Evolutionary conservation across 1,140 invertebrate species (phyloP).

Genomic region (Microplitis demolitor): DNA sequence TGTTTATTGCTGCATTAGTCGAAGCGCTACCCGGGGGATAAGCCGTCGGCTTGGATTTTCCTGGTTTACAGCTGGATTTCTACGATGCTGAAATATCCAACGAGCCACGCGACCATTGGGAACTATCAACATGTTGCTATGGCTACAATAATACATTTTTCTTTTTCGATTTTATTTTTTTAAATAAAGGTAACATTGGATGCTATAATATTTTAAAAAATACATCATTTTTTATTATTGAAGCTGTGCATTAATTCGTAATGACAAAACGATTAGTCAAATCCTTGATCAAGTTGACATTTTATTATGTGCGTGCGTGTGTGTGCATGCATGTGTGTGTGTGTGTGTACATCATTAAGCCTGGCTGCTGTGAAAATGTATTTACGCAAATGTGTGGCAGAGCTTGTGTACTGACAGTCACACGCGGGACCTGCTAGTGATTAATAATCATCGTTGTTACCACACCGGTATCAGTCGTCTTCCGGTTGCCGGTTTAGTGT

Average conservation of each 20-base stretch:
- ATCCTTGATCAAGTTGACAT: background rate
- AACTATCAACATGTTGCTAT: background rate
- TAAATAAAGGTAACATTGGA: background rate
- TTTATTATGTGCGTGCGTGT: background rate
- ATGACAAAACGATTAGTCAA: constrained; percentile 60
- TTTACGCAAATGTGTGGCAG: background rate
- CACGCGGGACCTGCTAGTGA: constrained; percentile 58
- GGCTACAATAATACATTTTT: no score
- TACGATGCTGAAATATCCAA: constrained; percentile 38
- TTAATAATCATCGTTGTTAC: constrained; percentile 54
- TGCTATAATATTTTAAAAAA: background rate
- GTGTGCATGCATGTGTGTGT: no score
- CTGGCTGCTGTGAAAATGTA: no score
- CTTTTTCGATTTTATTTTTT: background rate
- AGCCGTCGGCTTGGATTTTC: constrained; percentile 38
- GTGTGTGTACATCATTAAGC: background rate
- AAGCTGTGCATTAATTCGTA: constrained; percentile 54
- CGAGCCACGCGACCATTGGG: background rate
- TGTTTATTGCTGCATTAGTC: constrained; percentile 51
- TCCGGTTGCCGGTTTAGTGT: constrained; percentile 15
- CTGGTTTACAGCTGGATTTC: constrained; percentile 45
- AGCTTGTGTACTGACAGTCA: constrained; percentile 52
- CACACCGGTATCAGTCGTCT: constrained; percentile 28
- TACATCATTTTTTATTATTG: background rate
- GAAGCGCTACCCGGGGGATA: constrained; percentile 22